Conservation (phyloP, 2,888 invertebrate genomes). For the Deilephila porcellus region DNA sequence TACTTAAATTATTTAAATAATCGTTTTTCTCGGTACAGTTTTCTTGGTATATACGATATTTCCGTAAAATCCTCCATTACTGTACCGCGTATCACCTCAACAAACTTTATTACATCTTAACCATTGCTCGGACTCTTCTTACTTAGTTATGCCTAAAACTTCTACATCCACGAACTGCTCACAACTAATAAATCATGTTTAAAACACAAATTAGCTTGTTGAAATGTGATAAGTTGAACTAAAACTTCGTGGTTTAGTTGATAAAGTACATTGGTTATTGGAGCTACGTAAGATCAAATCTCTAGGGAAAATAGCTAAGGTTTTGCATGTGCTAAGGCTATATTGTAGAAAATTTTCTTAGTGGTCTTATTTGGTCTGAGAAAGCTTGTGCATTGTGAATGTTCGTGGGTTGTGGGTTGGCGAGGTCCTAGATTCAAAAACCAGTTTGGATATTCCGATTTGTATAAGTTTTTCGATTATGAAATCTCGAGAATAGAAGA, state of each 20-base stretch:
- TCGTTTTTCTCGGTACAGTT: too few relatives aligned
- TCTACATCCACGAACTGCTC: slow-evolving; percentile 35
- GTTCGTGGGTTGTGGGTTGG: too few relatives aligned
- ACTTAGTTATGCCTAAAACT: slow-evolving; percentile 58
- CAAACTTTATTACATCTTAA: slow-evolving; percentile 56
- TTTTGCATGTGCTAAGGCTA: not conserved
- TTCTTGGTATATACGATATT: not conserved
- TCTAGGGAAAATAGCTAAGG: not conserved
- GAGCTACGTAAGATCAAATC: not conserved
- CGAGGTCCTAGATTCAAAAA: too few relatives aligned
- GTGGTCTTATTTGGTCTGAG: too few relatives aligned
- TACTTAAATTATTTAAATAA: too few relatives aligned
- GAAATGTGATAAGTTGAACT: not conserved
- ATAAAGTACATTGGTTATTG: not conserved
- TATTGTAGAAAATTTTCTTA: too few relatives aligned
- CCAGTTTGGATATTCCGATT: too few relatives aligned
- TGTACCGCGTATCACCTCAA: not conserved
- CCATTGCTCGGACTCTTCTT: slow-evolving; percentile 53
- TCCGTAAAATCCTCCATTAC: not conserved
- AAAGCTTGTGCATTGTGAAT: too few relatives aligned
- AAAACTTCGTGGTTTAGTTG: not conserved
- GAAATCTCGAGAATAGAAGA: too few relatives aligned
- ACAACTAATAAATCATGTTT: slow-evolving; percentile 37
- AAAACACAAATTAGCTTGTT: slow-evolving; percentile 3
- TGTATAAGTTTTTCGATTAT: too few relatives aligned